These are phyloP conservation scores for Pterocles burchelli DNA, from an alignment of 2,113 vertebrate genomes.

Conservation along the genomic window DNA sequence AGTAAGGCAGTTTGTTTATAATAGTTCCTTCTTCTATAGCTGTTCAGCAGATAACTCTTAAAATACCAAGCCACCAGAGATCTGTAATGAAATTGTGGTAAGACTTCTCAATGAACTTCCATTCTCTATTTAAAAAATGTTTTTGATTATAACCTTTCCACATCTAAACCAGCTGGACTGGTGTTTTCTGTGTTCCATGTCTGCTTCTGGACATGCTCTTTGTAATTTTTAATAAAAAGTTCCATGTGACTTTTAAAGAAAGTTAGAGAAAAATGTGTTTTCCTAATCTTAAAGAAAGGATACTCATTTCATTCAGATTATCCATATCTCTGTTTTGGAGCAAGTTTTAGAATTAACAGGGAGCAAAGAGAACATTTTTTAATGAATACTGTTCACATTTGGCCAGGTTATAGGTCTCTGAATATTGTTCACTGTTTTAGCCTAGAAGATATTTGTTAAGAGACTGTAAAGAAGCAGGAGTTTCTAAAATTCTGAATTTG, in stretches of 20 bases:
- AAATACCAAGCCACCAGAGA: neutral
- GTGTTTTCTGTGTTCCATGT: accelerated
- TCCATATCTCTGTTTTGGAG: neutral
- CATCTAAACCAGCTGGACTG: neutral
- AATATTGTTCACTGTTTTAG: neutral
- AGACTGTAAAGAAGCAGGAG: neutral
- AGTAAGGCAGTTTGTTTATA: neutral
- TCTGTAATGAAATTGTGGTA: neutral
- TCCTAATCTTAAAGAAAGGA: neutral
- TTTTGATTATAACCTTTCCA: neutral
- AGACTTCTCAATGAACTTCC: neutral
- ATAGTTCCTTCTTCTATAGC: neutral
- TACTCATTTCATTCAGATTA: neutral
- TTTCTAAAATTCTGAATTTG: neutral
- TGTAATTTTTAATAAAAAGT: neutral
- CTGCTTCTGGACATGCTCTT: neutral
- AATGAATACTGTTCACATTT: neutral
- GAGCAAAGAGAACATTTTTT: neutral
- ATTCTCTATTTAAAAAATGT: neutral
- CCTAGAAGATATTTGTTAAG: neutral
- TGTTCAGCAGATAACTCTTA: neutral
- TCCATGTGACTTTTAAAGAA: neutral
- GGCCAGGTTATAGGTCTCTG: neutral
- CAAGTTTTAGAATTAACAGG: neutral
- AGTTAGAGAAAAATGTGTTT: neutral